Base-by-base conservation (phyloP, 2,113 vertebrate genomes). In the Pungitius pungitius region DNA sequence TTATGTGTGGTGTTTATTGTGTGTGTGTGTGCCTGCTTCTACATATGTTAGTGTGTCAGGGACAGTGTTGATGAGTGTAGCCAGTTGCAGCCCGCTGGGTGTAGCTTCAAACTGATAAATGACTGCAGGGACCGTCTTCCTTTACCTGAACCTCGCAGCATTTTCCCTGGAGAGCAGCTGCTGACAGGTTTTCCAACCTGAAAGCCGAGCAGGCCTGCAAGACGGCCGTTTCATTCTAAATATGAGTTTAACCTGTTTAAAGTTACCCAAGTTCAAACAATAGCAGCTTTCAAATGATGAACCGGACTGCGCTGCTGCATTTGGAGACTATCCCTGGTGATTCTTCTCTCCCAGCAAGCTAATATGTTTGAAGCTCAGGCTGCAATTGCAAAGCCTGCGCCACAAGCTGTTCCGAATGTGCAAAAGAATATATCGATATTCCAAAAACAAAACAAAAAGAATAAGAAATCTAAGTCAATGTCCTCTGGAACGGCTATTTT, bases 341-440 rank as follows among this genome's bases (percentile, higher is more conserved):
- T 78, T 84, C 73, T 73, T 39, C 61, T 89, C 89, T 89, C 79
- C 75, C 70, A 77, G 87, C 81, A 89, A 87, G 91, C 90, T 93
- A 93, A 93, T 93, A 88, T 92, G 89, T 93, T 92, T 91, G 90
- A 93, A 91, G 93, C 87, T 69, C 78, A 55, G 84, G 78, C 85
- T 91, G 90, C 91, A 89, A 92, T 82, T 73, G 69, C 91, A 88
- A 90, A 87, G 85, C 77, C 82, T 82, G 81, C 63, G 87, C 91
- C 91, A 93, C 85, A 33, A 94, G 91, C 91, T 78, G 88, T 93
- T 93, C 90, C 88, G 91, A 90, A 88, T 86, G 85, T 85, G 86
- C 51, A 82, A 85, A 86, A 69, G 30, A 85, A 59, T n/a, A 87
- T 92, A 91, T 90, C 93, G 90, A 94, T 93, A 91, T 92, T 90